Evolutionary conservation across 1,140 invertebrate species (phyloP).

Genomic region (Trichonephila clavipes): DNA sequence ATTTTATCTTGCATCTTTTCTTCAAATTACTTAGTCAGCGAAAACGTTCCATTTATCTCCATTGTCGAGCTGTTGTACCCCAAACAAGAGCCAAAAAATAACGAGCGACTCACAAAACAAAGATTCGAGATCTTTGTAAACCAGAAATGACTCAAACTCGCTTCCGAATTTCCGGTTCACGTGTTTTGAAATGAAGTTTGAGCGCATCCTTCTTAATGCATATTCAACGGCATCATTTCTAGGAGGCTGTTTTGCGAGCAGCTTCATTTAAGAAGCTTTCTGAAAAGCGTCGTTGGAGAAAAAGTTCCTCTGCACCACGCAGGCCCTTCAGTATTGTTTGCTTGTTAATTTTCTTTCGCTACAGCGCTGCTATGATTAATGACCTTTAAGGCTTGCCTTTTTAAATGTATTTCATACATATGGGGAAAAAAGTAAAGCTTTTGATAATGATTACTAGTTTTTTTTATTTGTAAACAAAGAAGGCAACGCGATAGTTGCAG

Average conservation of each 20-base stretch:
- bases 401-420: no score
- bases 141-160: not conserved
- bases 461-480: no score
- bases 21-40: not conserved
- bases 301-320: not conserved
- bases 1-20: not conserved
- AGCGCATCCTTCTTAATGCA: constrained; percentile 4
- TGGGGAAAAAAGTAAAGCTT: no score
- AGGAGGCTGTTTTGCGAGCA: not conserved
- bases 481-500: no score
- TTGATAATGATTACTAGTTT: no score
- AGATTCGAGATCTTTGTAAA: not conserved
- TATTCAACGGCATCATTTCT: not conserved
- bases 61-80: no score
- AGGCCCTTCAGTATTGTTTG: not conserved
- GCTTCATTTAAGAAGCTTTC: not conserved
- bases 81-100: not conserved
- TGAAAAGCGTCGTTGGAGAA: not conserved
- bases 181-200: constrained; percentile 10
- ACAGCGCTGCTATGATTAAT: no score
- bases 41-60: not conserved
- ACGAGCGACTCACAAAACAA: not conserved
- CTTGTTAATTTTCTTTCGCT: no score
- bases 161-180: constrained; percentile 12
- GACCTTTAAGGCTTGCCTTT: no score